Percentiles rank a stretch among this genome's conserved stretches.
phyloP scores from a whole-genome alignment of 2,888 invertebrate genomes.

The Dione juno region DNA sequence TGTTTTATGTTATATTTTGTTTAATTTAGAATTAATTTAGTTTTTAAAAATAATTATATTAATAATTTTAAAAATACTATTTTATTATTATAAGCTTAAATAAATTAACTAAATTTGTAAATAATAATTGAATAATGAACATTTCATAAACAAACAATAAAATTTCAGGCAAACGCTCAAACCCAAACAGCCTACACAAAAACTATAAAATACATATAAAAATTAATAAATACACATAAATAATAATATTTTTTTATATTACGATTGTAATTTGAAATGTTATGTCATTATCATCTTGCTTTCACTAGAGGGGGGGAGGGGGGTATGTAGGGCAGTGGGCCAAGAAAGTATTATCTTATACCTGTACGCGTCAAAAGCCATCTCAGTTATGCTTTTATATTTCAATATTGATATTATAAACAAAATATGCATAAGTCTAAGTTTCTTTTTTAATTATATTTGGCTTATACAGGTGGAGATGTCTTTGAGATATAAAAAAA shows the following conservation, averaged over 20 bases:
- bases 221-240: background rate
- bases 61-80: background rate
- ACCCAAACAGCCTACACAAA: background rate
- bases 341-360: conserved; percentile 61
- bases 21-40: background rate
- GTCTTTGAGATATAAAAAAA: background rate
- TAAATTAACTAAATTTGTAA: background rate
- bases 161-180: background rate
- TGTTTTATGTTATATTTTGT: background rate
- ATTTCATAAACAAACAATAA: background rate
- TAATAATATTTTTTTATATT: conserved; percentile 8
- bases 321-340: conserved; percentile 63
- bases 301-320: conserved; percentile 59
- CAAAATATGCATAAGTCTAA: background rate
- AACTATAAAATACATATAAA: background rate
- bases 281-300: conserved; percentile 67
- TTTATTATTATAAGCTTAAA: background rate
- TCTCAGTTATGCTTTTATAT: conserved; percentile 8
- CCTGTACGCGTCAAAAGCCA: conserved; percentile 38
- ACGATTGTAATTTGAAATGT: conserved; percentile 51
- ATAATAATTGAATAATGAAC: background rate
- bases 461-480: background rate
- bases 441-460: background rate
- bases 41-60: background rate
- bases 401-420: background rate